Evolutionary conservation across 2,888 invertebrate species (phyloP).

Genomic region (Dolichopus griseipennis): DNA sequence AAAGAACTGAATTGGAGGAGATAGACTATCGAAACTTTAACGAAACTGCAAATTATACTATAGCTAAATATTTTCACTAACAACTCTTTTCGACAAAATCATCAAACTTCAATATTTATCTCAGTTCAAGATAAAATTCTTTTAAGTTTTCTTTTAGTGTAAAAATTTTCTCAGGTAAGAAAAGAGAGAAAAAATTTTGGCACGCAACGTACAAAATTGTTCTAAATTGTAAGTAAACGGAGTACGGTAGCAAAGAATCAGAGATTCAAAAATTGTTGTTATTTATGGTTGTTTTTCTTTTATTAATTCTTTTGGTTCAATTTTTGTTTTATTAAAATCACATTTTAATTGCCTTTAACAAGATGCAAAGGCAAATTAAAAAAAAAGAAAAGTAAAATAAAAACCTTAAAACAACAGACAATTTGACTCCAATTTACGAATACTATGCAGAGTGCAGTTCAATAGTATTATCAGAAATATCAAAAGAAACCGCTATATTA

Average conservation of each 20-base stretch:
- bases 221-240: not conserved
- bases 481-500: no score
- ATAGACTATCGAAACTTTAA: no score
- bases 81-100: no score
- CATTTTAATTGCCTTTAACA: constrained; percentile 6
- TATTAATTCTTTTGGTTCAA: not conserved
- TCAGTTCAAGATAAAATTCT: no score
- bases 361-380: not conserved
- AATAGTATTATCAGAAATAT: no score
- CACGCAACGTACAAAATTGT: not conserved
- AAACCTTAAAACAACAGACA: not conserved
- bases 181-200: not conserved
- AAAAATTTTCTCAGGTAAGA: not conserved
- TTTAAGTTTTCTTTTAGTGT: not conserved
- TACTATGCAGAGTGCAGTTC: no score
- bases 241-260: not conserved
- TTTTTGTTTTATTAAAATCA: not conserved
- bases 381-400: not conserved
- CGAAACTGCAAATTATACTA: no score
- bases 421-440: not conserved
- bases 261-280: not conserved
- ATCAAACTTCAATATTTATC: no score
- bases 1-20: no score
- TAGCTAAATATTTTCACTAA: no score
- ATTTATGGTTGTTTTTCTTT: not conserved